Evolutionary conservation across 1,140 invertebrate species (phyloP).

Genomic region (Saccostrea echinata): DNA sequence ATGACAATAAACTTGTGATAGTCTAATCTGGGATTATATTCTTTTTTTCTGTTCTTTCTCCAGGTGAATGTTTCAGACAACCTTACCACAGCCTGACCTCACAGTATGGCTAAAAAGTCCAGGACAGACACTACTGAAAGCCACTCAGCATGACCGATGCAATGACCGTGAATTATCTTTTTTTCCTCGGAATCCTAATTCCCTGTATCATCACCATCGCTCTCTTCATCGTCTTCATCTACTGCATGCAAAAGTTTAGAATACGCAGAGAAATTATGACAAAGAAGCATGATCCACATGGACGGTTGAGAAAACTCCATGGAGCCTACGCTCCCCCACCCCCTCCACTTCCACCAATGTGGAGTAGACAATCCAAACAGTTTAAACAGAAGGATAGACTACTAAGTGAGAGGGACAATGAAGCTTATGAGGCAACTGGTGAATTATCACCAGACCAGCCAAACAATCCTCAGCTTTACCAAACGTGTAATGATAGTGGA

Average conservation of each 20-base stretch:
- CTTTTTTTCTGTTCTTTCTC: conserved; percentile 29
- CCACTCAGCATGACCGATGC: conserved; percentile 54
- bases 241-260: conserved; percentile 72
- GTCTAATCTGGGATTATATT: conserved; percentile 25
- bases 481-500: conserved; percentile 70
- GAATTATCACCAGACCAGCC: conserved; percentile 59
- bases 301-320: conserved; percentile 57
- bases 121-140: not conserved
- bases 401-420: conserved; percentile 53
- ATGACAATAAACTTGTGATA: conserved; percentile 33
- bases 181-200: conserved; percentile 82
- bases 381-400: conserved; percentile 46
- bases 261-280: conserved; percentile 67
- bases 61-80: conserved; percentile 35
- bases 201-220: conserved; percentile 81
- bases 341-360: conserved; percentile 49
- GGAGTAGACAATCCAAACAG: conserved; percentile 12
- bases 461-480: conserved; percentile 54
- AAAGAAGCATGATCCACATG: conserved; percentile 71
- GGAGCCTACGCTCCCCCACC: conserved; percentile 59
- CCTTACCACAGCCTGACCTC: conserved; percentile 17
- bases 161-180: conserved; percentile 72
- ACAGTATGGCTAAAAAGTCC: conserved; percentile 30
- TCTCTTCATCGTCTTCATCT: conserved; percentile 73
- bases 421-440: conserved; percentile 64